Evolutionary conservation across 2,797 vertebrate species (phyloP).

Genomic region (Sebastolobus alascanus): DNA sequence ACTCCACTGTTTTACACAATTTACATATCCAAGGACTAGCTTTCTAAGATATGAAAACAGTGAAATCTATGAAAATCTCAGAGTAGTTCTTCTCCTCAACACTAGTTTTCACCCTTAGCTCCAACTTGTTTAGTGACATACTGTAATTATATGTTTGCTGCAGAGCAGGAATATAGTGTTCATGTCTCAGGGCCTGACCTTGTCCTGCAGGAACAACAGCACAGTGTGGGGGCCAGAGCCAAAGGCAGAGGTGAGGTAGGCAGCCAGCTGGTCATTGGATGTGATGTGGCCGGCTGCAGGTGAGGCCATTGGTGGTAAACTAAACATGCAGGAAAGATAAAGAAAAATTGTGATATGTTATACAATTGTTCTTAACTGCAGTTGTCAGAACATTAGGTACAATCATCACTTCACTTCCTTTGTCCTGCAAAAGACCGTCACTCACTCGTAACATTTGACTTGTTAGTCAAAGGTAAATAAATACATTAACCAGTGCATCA

Average conservation of each 20-base stretch:
- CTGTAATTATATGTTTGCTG: not conserved
- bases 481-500: not conserved
- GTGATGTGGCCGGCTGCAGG: conserved; percentile 87
- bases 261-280: conserved; percentile 80
- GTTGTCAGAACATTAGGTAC: not conserved
- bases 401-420: not conserved
- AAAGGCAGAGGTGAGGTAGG: conserved; percentile 85
- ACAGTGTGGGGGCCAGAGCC: conserved; percentile 84
- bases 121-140: not conserved
- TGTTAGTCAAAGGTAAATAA: not conserved
- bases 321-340: conserved; percentile 48
- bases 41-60: not conserved
- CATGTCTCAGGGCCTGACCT: conserved; percentile 77
- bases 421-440: not conserved
- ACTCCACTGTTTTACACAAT: conserved; percentile 16
- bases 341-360: not conserved
- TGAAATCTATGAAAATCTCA: conserved; percentile 9
- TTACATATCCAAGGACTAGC: not conserved
- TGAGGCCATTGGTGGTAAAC: conserved; percentile 77
- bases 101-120: not conserved
- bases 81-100: not conserved
- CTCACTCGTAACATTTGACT: not conserved
- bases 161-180: not conserved
- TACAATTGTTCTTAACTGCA: not conserved
- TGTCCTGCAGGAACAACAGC: conserved; percentile 91